Conservation (phyloP, 1,140 invertebrate genomes). For the Neuroterus valhalla region DNA sequence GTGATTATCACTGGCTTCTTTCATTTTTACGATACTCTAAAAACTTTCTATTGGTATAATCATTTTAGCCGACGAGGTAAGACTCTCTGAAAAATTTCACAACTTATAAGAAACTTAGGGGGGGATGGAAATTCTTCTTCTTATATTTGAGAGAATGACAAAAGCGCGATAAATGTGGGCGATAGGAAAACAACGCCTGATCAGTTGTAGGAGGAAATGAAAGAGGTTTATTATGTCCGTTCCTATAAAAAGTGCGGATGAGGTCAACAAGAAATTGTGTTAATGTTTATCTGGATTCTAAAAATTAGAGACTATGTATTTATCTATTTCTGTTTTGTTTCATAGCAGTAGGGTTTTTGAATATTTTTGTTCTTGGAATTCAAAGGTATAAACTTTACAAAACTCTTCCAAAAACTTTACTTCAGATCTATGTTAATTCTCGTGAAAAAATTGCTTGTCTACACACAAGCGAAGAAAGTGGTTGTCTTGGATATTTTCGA, state of each 20-base stretch:
- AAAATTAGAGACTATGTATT: neutral
- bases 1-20: constrained; percentile 45
- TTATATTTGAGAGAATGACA: neutral
- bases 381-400: too few relatives aligned
- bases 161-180: neutral
- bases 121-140: neutral
- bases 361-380: too few relatives aligned
- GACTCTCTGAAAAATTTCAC: constrained; percentile 49
- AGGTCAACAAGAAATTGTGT: constrained; percentile 24
- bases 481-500: constrained; percentile 4
- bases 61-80: constrained; percentile 49
- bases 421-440: too few relatives aligned
- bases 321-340: neutral
- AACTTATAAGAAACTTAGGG: constrained; percentile 30
- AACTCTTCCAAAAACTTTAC: too few relatives aligned
- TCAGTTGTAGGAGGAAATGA: neutral
- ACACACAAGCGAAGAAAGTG: constrained; percentile 3
- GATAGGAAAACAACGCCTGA: neutral
- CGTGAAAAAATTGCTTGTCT: neutral
- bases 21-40: constrained; percentile 52
- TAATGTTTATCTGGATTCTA: constrained; percentile 24
- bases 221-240: neutral
- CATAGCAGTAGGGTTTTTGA: neutral
- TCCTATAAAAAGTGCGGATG: neutral
- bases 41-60: constrained; percentile 64